phyloP scores from a whole-genome alignment of 2,113 vertebrate species.

The Aegotheles bennettii region DNA sequence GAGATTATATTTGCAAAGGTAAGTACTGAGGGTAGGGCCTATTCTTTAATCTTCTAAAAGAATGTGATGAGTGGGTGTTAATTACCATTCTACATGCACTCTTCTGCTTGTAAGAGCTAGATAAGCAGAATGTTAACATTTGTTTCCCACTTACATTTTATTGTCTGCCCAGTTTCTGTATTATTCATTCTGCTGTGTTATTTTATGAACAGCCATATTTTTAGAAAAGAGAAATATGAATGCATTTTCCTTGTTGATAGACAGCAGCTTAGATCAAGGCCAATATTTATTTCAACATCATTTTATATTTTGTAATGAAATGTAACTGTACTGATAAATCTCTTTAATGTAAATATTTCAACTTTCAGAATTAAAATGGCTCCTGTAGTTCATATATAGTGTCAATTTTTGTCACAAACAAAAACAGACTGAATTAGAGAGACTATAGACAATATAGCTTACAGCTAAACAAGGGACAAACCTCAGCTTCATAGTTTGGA shows the following conservation, averaged over 20 bases:
- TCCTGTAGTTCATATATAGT: not conserved
- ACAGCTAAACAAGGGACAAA: not conserved
- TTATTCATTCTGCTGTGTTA: not conserved
- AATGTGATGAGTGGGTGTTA: slow-evolving; percentile 44
- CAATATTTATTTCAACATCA: not conserved
- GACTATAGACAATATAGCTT: not conserved
- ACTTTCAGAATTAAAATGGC: not conserved
- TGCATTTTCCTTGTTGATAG: not conserved
- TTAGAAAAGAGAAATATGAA: not conserved
- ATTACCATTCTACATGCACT: slow-evolving; percentile 13
- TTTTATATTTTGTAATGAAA: not conserved
- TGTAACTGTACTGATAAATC: not conserved
- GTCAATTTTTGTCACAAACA: not conserved
- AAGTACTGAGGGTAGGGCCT: slow-evolving; percentile 10
- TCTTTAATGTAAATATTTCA: not conserved
- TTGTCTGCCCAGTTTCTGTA: not conserved
- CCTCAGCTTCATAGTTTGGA: not conserved
- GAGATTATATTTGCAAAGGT: slow-evolving; percentile 39
- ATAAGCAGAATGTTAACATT: slow-evolving; percentile 49
- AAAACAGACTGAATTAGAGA: not conserved
- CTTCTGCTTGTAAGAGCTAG: slow-evolving; percentile 20
- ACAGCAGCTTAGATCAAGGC: not conserved
- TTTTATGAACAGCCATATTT: not conserved
- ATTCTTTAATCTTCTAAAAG: slow-evolving; percentile 32
- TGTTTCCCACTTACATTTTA: not conserved